Evolutionary conservation across 2,888 invertebrate genomes (phyloP).

Genomic region (Oscheius sp.): DNA sequence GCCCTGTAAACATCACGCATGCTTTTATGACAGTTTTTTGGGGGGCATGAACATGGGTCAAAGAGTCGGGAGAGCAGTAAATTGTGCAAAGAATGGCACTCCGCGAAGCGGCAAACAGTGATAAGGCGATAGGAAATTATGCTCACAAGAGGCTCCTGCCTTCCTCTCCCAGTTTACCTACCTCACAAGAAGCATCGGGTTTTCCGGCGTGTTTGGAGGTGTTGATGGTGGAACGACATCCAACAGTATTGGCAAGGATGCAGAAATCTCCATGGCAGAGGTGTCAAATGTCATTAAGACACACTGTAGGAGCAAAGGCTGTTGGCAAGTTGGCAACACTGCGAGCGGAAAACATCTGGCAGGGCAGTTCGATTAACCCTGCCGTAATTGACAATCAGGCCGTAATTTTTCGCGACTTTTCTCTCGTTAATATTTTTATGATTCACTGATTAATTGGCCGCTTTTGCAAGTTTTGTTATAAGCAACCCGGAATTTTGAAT

Average conservation of each 20-base stretch:
- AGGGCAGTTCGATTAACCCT: slow-evolving; percentile 9
- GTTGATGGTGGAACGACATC: neutral
- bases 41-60: too few species aligned
- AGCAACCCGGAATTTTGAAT: too few species aligned
- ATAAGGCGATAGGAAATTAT: slow-evolving; percentile 22
- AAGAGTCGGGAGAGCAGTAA: neutral
- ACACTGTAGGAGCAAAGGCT: neutral
- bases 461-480: too few species aligned
- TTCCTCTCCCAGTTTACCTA: neutral
- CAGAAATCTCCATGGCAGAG: neutral
- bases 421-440: too few species aligned
- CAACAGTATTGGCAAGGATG: neutral
- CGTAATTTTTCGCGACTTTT: too few species aligned
- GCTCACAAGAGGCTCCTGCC: neutral
- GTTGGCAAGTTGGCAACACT: neutral
- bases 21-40: too few species aligned
- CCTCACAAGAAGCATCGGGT: slow-evolving; percentile 5
- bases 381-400: slow-evolving; percentile 27
- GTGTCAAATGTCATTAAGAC: neutral
- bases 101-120: slow-evolving; percentile 1
- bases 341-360: slow-evolving; percentile 21
- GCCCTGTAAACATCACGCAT: too few species aligned
- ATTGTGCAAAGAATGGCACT: slow-evolving; percentile 9
- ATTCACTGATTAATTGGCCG: too few species aligned
- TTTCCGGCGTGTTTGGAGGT: slow-evolving; percentile 25